Base-by-base conservation (phyloP, 2,888 invertebrate species). In the Melanophora roralis region DNA sequence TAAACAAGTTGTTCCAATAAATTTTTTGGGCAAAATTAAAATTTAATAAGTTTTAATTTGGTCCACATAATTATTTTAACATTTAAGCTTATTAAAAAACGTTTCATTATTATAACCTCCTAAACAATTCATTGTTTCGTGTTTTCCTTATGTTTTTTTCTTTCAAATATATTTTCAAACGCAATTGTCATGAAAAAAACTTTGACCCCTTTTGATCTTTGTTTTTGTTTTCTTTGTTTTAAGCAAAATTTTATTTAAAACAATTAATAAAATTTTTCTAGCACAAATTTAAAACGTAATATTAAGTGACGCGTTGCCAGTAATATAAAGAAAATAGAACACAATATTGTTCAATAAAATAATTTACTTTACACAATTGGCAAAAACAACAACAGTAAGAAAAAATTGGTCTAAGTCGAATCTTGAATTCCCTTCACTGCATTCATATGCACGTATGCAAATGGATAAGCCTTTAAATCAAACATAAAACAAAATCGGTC, bases 181-280 rank as follows among this genome's bases (percentile, higher is more conserved):
- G 59, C 57, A 60, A 60, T 71, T 60, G 71, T 71, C 59, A 59
- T 40, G 32, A 71, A 40, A 14, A 34, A 60, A 51, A 59, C 59
- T 74, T 74, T 74, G 74, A 74, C 74, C 74, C n/a, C 67, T 67
- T 38, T 59, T 74, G 74, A 74, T 67, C 74, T 74, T 40, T 59
- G 36, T 34, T 51, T 14, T 19, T 16, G 16, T 38, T 11, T 23
- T 59, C 16, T 59, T 57, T 47, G 36, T 36, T 38, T 59, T 60
- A 60, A 59, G 57, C 27, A 47, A 69, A n/a, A 57, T 69, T 69
- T 27, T 27, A 27, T 27, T 27, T 49, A 69, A 49, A 49, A 51
- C 60, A 71, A 71, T 71, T 71, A 62, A 62, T 36, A 72, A 62
- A 43, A 62, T 12, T 60, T 45, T 62, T 53, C 51, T 72, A 16